Conservation (phyloP, 1,140 invertebrate genomes). For the Hypsibius dujardini region DNA sequence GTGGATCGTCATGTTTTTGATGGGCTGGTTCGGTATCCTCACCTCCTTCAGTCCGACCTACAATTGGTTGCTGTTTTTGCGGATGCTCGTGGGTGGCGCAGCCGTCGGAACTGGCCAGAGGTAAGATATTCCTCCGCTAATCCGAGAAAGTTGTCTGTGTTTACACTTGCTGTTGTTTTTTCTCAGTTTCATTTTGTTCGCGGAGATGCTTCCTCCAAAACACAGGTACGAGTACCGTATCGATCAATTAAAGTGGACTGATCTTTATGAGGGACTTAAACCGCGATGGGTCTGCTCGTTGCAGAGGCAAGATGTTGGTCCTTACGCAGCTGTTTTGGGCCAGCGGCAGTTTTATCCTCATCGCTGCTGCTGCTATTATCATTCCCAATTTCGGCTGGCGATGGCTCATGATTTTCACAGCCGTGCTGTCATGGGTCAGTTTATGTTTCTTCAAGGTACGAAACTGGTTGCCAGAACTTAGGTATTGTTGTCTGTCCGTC, state of each 20-base stretch:
- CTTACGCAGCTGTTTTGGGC: constrained; percentile 83
- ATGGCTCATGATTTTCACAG: constrained; percentile 69
- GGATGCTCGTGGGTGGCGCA: constrained; percentile 80
- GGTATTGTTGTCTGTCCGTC: too few relatives aligned
- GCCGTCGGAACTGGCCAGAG: constrained; percentile 89
- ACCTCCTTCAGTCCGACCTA: constrained; percentile 78
- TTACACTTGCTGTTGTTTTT: constrained; percentile 21
- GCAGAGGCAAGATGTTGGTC: constrained; percentile 72
- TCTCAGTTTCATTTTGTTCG: constrained; percentile 77
- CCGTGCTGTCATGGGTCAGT: constrained; percentile 47
- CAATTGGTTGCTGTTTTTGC: constrained; percentile 66
- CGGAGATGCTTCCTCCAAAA: constrained; percentile 83
- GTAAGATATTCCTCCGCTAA: constrained; percentile 44
- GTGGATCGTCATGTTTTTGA: constrained; percentile 61
- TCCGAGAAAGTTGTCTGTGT: not conserved
- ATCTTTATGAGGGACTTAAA: too few relatives aligned
- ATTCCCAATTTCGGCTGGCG: constrained; percentile 81
- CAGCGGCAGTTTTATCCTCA: constrained; percentile 74
- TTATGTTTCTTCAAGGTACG: not conserved
- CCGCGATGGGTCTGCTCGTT: too few relatives aligned
- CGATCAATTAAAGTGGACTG: too few relatives aligned
- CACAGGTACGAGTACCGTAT: constrained; percentile 35
- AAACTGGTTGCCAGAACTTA: not conserved
- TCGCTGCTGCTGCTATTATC: constrained; percentile 65
- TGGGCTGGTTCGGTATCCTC: constrained; percentile 75